These are phyloP conservation scores for Girardinus metallicus DNA, from an alignment of 2,797 vertebrate species.

Conservation along the genomic window DNA sequence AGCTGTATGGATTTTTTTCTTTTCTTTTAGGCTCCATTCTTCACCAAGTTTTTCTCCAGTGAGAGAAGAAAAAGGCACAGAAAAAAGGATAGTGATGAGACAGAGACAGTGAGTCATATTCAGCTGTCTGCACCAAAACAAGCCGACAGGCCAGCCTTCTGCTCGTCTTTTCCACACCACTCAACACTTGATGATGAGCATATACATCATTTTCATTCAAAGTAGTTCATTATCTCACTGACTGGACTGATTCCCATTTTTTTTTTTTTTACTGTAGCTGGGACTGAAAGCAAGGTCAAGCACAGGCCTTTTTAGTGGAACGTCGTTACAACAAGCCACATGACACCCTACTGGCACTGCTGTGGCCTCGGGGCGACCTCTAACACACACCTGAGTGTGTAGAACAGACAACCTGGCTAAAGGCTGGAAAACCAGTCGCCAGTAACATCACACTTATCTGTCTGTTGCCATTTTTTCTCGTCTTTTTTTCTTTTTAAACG, in stretches of 20 bases:
- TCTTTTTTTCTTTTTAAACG: conserved; percentile 14
- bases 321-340: conserved; percentile 54
- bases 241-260: conserved; percentile 18
- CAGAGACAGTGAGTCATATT: conserved; percentile 32
- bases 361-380: conserved; percentile 64
- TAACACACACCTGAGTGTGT: conserved; percentile 72
- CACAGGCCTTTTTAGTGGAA: conserved; percentile 41
- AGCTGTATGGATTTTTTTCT: conserved; percentile 42
- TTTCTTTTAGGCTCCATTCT: conserved; percentile 14
- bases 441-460: conserved; percentile 71
- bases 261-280: conserved; percentile 5
- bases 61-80: conserved; percentile 2
- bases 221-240: conserved; percentile 33
- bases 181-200: conserved; percentile 30
- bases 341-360: conserved; percentile 69
- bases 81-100: conserved; percentile 30
- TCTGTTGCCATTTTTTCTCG: conserved; percentile 34
- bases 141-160: conserved; percentile 27
- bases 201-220: background rate
- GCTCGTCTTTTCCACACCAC: conserved; percentile 28
- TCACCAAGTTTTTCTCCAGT: conserved; percentile 22
- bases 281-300: conserved; percentile 36
- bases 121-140: conserved; percentile 42
- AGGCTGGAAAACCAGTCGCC: conserved; percentile 62
- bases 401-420: conserved; percentile 59